Evolutionary conservation across 2,113 vertebrate species (phyloP), one percentile per base, ranked within the genome.

Genomic region (Grammomys surdaster): DNA sequence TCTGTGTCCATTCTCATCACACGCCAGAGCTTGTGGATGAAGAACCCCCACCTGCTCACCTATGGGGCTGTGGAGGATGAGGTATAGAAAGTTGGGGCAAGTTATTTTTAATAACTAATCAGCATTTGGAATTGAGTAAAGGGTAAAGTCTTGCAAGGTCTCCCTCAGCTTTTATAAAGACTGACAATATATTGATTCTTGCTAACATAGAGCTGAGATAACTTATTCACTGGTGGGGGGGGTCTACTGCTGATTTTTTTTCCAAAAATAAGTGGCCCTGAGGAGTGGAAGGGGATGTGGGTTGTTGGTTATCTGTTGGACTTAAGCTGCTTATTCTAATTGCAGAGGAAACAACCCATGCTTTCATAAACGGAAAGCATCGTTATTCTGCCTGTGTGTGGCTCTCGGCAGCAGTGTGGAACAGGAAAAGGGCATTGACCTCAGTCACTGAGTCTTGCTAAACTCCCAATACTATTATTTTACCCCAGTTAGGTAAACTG

Each of bases 121-220:
- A 58, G 56, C 31, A 54, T 88, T 93, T 88, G 82, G 48, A 60
- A 78, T 75, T 56, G 48, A 77, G 28, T 48, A 56, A 93, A 90
- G 67, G 48, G 65, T 17, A 75, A 94, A 75, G 40, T 7, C 60
- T 76, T 48, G 24, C 11, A 20, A 8, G n/a, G 33, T 82, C 54
- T 63, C 7, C 54, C 54, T 92, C 48, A 69, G 40, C n/a, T 58
- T 82, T 78, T 33, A 0, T 63, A 58, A 85, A 78, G 16, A 33
- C 54, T 80, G 7, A 9, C 67, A 33, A 11, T 54, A 65, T 56
- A 78, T 69, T 17, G 19, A 95, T 56, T 81, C 54, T 80, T 20
- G 65, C 63, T 46, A 12, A 80, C 72, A 81, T 2, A 8, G 2
- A 78, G 20, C 3, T 81, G 17, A 40, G 33, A 80, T 90, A 40